Conservation (phyloP, 1,140 invertebrate genomes). For the Heliothis subflexa region DNA sequence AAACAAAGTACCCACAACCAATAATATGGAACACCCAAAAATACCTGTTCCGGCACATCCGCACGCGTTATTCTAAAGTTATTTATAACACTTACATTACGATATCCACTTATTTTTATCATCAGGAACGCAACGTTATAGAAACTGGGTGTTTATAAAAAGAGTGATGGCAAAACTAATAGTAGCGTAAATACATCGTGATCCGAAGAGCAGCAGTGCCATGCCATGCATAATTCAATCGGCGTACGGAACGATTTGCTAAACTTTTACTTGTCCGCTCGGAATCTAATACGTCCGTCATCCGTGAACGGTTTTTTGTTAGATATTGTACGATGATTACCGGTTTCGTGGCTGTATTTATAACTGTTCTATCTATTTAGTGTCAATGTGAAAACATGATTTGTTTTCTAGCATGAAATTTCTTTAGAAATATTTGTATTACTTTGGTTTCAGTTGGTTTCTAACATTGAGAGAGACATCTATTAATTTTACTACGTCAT, state of each 20-base stretch:
- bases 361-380: constrained; percentile 14
- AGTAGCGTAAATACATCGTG: constrained; percentile 52
- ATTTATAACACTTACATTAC: constrained; percentile 42
- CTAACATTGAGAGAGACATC: no score
- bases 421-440: neutral
- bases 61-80: constrained; percentile 22
- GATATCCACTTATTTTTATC: constrained; percentile 47
- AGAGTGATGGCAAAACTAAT: constrained; percentile 53
- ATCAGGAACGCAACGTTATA: constrained; percentile 38
- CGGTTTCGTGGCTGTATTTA: constrained; percentile 9
- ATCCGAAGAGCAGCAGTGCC: constrained; percentile 67
- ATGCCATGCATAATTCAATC: constrained; percentile 75
- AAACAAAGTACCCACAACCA: neutral
- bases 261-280: constrained; percentile 71
- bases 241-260: constrained; percentile 61
- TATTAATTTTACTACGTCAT: neutral
- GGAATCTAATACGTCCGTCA: constrained; percentile 43
- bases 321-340: neutral
- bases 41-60: constrained; percentile 26
- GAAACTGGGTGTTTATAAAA: constrained; percentile 42
- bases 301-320: constrained; percentile 38
- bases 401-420: neutral
- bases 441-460: neutral
- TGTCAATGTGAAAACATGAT: neutral
- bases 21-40: constrained; percentile 1